These are phyloP conservation scores for Cepaea hortensis DNA, from an alignment of 2,888 invertebrate species.

Conservation along the genomic window DNA sequence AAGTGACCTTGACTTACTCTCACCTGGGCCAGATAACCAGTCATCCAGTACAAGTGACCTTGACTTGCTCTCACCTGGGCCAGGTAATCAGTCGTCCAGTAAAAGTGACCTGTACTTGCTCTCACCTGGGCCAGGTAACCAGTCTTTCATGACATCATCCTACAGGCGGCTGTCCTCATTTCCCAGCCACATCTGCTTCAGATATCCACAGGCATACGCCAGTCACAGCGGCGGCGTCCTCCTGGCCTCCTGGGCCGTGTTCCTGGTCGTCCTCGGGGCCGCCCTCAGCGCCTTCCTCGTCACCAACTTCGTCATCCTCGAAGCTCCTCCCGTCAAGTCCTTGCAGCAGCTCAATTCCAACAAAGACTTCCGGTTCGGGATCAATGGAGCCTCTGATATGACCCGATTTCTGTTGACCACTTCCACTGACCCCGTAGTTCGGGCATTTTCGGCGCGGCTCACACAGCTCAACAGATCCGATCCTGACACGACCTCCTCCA, in stretches of 20 bases:
- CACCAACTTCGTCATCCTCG: neutral
- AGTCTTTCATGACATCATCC: no score
- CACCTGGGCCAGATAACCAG: no score
- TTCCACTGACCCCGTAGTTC: neutral
- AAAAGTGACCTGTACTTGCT: no score
- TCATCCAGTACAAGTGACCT: no score
- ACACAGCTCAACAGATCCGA: neutral
- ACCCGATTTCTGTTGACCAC: neutral
- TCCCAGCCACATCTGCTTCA: neutral
- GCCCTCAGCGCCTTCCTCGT: neutral
- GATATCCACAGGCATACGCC: neutral
- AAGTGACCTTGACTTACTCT: no score
- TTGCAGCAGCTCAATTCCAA: neutral
- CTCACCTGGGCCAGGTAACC: no score
- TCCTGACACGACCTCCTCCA: neutral
- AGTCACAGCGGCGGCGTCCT: neutral
- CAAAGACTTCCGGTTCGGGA: neutral
- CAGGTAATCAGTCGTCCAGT: no score
- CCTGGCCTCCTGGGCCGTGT: constrained; percentile 4
- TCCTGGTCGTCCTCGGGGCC: neutral
- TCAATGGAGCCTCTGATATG: neutral
- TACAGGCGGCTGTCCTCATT: no score
- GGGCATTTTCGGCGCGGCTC: neutral
- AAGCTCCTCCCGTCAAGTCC: neutral
- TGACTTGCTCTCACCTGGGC: no score